phyloP scores from a whole-genome alignment of 2,797 vertebrate species.

The Spea hammondii region DNA sequence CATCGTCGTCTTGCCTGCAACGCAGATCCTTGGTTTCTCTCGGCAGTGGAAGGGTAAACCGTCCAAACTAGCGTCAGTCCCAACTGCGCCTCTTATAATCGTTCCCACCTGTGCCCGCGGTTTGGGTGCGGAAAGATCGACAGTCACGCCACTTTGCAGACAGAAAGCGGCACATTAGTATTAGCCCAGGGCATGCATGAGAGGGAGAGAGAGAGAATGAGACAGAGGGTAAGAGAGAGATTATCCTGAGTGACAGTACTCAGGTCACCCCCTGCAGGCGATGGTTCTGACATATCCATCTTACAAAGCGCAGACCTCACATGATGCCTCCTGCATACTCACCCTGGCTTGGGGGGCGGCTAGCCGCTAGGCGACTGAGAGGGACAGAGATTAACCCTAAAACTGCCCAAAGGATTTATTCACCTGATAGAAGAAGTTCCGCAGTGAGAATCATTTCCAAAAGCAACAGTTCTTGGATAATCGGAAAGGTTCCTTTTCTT shows the following conservation, averaged over 20 bases:
- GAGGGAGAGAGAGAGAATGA: conserved; percentile 31
- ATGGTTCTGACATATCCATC: conserved; percentile 66
- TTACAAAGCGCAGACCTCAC: conserved; percentile 76
- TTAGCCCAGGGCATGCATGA: conserved; percentile 59
- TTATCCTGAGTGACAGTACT: conserved; percentile 65
- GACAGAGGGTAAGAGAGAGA: conserved; percentile 49
- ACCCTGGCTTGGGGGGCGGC: conserved; percentile 52
- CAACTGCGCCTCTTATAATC: conserved; percentile 15
- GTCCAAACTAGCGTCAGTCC: neutral
- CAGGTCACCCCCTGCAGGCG: conserved; percentile 67
- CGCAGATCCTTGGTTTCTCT: neutral
- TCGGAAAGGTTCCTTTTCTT: no score
- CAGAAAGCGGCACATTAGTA: conserved; percentile 25
- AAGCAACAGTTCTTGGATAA: no score
- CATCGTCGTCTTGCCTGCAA: no score
- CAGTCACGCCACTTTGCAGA: conserved; percentile 34
- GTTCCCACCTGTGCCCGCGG: conserved; percentile 37
- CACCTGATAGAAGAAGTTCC: no score
- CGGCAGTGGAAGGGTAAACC: neutral
- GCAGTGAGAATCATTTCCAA: no score
- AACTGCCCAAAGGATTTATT: neutral
- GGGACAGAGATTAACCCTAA: conserved; percentile 46
- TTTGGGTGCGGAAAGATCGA: conserved; percentile 9
- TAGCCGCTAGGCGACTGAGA: conserved; percentile 42
- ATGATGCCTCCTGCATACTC: conserved; percentile 57